Conservation (phyloP, 1,140 invertebrate genomes). For the Drosophila fuyamai region DNA sequence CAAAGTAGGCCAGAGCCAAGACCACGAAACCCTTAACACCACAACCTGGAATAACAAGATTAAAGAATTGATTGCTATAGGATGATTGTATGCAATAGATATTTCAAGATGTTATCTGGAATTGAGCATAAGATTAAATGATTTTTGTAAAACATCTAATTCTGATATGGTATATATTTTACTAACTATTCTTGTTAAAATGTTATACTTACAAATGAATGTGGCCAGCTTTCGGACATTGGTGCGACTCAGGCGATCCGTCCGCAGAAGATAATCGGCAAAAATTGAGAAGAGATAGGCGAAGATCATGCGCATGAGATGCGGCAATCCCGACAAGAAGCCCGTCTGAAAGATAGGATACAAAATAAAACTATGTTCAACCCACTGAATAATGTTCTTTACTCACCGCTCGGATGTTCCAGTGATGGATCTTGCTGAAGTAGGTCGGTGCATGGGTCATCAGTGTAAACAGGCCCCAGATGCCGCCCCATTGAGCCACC, state of each 20-base stretch:
- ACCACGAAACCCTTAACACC: conserved; percentile 87
- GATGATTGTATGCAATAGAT: conserved; percentile 3
- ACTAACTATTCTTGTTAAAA: no score
- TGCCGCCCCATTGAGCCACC: conserved; percentile 91
- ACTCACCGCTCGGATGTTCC: conserved; percentile 91
- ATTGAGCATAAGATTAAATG: no score
- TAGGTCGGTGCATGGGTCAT: conserved; percentile 94
- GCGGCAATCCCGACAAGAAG: conserved; percentile 88
- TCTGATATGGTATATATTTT: no score
- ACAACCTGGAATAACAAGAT: conserved; percentile 72
- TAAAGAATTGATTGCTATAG: neutral
- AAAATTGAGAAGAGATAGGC: conserved; percentile 87
- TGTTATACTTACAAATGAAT: conserved; percentile 85
- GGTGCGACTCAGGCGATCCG: conserved; percentile 87
- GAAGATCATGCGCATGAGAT: conserved; percentile 88
- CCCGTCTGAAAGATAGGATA: conserved; percentile 86
- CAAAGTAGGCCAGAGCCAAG: conserved; percentile 87
- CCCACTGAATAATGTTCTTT: neutral
- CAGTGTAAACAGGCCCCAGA: conserved; percentile 94
- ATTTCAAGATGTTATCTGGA: no score
- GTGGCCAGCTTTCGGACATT: conserved; percentile 88
- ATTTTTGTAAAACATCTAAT: no score
- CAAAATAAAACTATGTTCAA: neutral
- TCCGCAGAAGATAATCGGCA: conserved; percentile 87
- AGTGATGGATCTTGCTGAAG: conserved; percentile 93